These are phyloP conservation scores for Ceryle rudis DNA, from an alignment of 2,797 vertebrate species.

Conservation along the genomic window DNA sequence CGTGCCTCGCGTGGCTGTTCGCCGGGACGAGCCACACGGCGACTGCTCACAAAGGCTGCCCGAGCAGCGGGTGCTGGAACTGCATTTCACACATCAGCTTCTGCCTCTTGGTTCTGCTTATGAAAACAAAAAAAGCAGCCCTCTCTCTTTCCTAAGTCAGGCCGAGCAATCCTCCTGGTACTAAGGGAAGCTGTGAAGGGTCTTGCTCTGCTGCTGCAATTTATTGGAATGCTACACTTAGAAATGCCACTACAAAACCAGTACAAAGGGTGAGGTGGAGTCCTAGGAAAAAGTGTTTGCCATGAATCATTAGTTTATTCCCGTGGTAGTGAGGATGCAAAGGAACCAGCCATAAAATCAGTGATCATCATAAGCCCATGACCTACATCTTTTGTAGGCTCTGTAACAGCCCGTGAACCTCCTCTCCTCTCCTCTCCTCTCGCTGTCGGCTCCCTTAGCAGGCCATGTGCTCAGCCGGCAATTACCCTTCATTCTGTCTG, in stretches of 20 bases:
- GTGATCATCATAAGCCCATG: not conserved
- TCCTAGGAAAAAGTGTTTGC: not conserved
- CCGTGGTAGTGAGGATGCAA: not conserved
- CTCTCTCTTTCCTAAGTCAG: accelerated
- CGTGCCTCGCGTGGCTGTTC: not conserved
- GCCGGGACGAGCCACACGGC: not conserved
- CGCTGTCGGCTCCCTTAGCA: not conserved
- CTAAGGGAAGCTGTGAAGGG: not conserved
- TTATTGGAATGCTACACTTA: accelerated
- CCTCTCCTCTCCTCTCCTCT: not conserved
- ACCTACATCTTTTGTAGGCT: not conserved
- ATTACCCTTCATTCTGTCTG: not conserved
- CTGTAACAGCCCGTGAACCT: not conserved
- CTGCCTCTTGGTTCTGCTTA: not conserved
- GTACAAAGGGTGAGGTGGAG: not conserved
- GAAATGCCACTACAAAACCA: not conserved
- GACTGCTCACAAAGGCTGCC: not conserved
- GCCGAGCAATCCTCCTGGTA: too few species aligned
- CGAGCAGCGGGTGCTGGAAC: not conserved
- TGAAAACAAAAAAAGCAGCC: too few species aligned
- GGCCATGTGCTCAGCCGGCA: not conserved
- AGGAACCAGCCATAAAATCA: not conserved
- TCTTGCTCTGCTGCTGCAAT: not conserved
- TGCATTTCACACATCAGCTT: accelerated
- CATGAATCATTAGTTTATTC: not conserved